These are phyloP conservation scores for Ranitomeya variabilis DNA, from an alignment of 2,113 vertebrate genomes.

Conservation along the genomic window DNA sequence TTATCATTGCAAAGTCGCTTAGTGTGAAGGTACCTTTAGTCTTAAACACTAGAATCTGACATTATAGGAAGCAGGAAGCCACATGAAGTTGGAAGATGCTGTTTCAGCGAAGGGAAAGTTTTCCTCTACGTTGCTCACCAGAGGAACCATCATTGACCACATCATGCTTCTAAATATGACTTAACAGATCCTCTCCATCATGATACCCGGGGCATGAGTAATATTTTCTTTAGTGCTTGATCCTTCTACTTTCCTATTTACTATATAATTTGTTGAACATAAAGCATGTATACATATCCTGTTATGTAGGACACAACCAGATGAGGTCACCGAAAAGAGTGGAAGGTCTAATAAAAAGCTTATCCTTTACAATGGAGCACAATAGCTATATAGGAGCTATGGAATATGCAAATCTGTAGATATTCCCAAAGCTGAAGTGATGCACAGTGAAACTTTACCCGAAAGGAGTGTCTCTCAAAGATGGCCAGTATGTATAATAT, in stretches of 20 bases:
- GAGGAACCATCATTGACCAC: slow-evolving; percentile 48
- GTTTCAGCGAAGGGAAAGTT: slow-evolving; percentile 2
- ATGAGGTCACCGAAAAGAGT: background rate
- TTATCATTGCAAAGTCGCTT: too few relatives aligned
- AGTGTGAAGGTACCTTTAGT: too few relatives aligned
- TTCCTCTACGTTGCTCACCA: slow-evolving; percentile 26
- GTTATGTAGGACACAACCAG: background rate
- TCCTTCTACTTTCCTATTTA: background rate
- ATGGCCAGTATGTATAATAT: too few relatives aligned
- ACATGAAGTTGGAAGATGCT: slow-evolving; percentile 30
- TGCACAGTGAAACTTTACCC: too few relatives aligned
- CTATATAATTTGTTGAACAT: background rate
- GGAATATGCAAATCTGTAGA: too few relatives aligned
- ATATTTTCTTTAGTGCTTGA: slow-evolving; percentile 38
- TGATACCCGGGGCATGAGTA: slow-evolving; percentile 29
- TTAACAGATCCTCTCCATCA: slow-evolving; percentile 39
- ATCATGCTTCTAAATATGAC: slow-evolving; percentile 40
- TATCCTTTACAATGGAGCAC: too few relatives aligned
- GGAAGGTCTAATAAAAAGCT: too few relatives aligned
- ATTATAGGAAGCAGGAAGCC: slow-evolving; percentile 12
- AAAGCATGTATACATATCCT: background rate
- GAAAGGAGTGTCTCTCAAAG: too few relatives aligned
- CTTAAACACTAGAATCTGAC: background rate
- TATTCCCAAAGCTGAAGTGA: too few relatives aligned
- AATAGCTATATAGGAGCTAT: background rate